Base-by-base conservation (phyloP, 2,888 invertebrate genomes). In the Scaptomyza parva region DNA sequence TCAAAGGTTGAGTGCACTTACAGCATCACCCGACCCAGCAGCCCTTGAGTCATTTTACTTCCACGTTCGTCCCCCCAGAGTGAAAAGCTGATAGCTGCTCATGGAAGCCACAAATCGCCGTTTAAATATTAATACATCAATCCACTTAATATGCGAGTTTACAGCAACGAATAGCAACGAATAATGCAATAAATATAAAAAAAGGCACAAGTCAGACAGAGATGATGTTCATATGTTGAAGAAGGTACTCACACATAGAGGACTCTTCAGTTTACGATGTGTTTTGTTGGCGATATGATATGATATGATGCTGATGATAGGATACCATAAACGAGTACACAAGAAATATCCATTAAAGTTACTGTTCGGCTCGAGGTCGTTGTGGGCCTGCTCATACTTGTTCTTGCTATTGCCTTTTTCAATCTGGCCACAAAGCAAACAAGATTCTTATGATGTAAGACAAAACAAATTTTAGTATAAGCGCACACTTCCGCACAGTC, bases 101-200 rank as follows among this genome's bases (percentile, higher is more conserved):
- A 45, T 68, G 72, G 70, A 62, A 77, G 64, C 88, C 89, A 80
- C 89, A 89, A 89, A 89, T 89, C 89, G 87, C 78, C 89, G 88
- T 89, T 90, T 90, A 90, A 90, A 90, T 90, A 90, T 90, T 90
- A 89, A 90, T 89, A 90, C 88, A 90, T 89, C 90, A 90, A 90
- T 90, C 89, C 90, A 90, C 89, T 90, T 88, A 89, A 88, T 84
- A 89, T 87, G 84, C 86, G 78, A 86, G 80, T 85, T 86, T 88
- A 75, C 81, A 86, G 82, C 78, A 70, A 67, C 76, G 86, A 86
- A 80, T 86, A 86, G 82, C 78, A 70, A 67, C 76, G 86, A 86
- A 80, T 86, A 86, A 72, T 77, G 85, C 64, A 81, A 81, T 82
- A 85, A 86, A 86, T 83, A 86, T 78, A 83, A 84, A 77, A 86